Evolutionary conservation across 2,888 invertebrate species (phyloP).

Genomic region (Scaptomyza polygonia): DNA sequence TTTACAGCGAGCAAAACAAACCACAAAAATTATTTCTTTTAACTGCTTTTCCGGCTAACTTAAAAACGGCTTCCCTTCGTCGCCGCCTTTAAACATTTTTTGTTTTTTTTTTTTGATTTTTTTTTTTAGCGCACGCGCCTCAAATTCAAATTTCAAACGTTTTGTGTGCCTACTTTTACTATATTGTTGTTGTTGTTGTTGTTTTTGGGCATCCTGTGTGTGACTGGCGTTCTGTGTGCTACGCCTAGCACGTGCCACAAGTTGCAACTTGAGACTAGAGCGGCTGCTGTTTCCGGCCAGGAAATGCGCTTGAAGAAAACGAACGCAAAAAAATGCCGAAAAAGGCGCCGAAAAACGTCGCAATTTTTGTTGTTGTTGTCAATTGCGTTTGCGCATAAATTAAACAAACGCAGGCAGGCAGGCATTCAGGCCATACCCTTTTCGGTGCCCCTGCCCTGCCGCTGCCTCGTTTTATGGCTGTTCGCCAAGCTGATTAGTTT

Average conservation of each 20-base stretch:
- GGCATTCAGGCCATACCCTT: neutral
- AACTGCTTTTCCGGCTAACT: too few species aligned
- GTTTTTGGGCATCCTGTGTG: constrained; percentile 5
- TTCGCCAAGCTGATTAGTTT: constrained; percentile 58
- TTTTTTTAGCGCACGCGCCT: constrained; percentile 62
- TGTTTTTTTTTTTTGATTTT: too few species aligned
- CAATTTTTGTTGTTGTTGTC: constrained; percentile 11
- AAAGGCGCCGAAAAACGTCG: constrained; percentile 12
- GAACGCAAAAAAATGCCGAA: constrained; percentile 1
- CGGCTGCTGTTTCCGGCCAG: constrained; percentile 46
- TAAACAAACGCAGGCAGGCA: too few species aligned
- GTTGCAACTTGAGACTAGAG: constrained; percentile 57
- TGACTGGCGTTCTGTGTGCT: neutral
- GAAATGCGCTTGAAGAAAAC: constrained; percentile 49
- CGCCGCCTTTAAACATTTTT: too few species aligned
- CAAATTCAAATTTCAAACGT: constrained; percentile 14
- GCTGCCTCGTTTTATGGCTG: neutral
- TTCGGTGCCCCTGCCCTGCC: neutral
- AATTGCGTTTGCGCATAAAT: constrained; percentile 63
- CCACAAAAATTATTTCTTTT: constrained; percentile 52
- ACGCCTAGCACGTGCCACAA: constrained; percentile 64
- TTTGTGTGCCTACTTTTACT: constrained; percentile 42
- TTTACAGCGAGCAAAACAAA: constrained; percentile 71
- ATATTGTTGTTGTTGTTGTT: constrained; percentile 25
- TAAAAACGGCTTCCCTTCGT: too few species aligned